These are phyloP conservation scores for Stenodera caucasica DNA, from an alignment of 2,888 invertebrate genomes.

Conservation along the genomic window DNA sequence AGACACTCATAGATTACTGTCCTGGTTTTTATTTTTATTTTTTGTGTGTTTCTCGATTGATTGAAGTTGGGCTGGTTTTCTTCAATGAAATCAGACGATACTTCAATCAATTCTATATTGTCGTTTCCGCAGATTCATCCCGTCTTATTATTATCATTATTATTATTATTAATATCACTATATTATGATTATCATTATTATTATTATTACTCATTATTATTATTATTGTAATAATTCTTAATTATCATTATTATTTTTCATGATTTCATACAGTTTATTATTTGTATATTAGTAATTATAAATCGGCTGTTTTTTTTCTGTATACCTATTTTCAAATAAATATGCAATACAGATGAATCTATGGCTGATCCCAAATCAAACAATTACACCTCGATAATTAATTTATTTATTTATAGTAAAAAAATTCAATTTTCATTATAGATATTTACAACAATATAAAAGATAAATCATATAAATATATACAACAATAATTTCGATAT, in stretches of 20 bases:
- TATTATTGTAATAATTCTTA: constrained; percentile 19
- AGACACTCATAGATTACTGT: constrained; percentile 5
- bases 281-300: constrained; percentile 2
- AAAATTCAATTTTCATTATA: constrained; percentile 1
- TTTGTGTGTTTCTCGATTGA: not conserved
- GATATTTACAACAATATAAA: constrained; percentile 8
- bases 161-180: not conserved
- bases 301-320: constrained; percentile 42
- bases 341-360: constrained; percentile 47
- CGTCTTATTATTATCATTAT: not conserved
- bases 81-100: too few species aligned
- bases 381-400: too few species aligned
- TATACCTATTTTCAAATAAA: constrained; percentile 50
- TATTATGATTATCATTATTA: too few species aligned
- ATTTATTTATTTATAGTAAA: constrained; percentile 20
- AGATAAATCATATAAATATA: constrained; percentile 3
- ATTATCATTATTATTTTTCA: constrained; percentile 2
- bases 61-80: not conserved
- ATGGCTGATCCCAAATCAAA: too few species aligned
- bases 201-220: constrained; percentile 1
- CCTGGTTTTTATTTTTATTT: not conserved
- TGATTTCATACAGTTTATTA: constrained; percentile 6
- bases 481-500: not conserved
- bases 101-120: not conserved
- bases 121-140: not conserved